Base-by-base conservation (phyloP, 1,140 invertebrate genomes). In the Temnothorax longispinosus region DNA sequence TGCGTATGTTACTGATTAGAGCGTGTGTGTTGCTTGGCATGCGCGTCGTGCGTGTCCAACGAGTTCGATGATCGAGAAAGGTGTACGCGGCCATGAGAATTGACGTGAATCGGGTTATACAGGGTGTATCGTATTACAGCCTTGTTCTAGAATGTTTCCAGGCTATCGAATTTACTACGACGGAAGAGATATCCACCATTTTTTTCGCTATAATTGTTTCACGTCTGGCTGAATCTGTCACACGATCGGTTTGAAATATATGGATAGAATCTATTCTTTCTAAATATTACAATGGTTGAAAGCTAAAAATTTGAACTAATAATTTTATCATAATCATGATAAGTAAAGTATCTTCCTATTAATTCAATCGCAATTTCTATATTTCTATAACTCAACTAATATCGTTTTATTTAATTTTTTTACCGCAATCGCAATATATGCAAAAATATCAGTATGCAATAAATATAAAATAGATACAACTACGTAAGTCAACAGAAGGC, bases 51-150 rank as follows among this genome's bases (percentile, higher is more conserved):
- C 87, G 84, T 77, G 62, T 74, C 72, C 80, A 89, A 90, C 88
- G 88, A 90, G 80, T 85, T 85, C 82, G 74, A 76, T 56, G 77
- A 89, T 87, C 89, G 85, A 89, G 88, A 84, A 90, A 90, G 88
- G 85, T 80, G 41, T 27, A 81, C 35, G 56, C 72, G 75, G 56
- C 52, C 52, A 74, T 54, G 6, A 44, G 62, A 89, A 90, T 87
- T 87, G 89, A 90, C 85, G 88, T 41, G 41, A 76, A 78, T 71
- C 41, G 32, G 47, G 47, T 69, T 67, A 38, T 71, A 44, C 44
- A 50, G 27, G 18, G 41, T 76, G 84, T 89, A 89, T 90, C 89
- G 72, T 69, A 88, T 90, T 90, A 87, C 88, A 81, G 67, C 54
- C 60, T 77, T 38, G 58, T 58, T 67, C 27, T 58, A 35, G 56